These are phyloP conservation scores for Umimayanthus kanabou DNA, from an alignment of 92 coral and sea anemone species.

Conservation along the genomic window DNA sequence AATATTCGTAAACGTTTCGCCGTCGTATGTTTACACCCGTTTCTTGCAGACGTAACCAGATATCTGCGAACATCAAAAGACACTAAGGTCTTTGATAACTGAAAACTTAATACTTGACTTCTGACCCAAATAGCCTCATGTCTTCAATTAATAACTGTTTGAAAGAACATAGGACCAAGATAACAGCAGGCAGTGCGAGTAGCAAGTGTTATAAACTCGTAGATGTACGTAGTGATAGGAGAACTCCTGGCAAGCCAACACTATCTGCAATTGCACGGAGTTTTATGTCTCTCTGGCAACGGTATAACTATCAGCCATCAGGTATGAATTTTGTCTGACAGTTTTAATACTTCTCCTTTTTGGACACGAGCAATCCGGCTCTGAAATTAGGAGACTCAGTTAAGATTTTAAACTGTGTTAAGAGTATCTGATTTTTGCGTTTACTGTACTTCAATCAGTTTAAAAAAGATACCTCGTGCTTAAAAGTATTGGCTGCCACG, in stretches of 20 bases:
- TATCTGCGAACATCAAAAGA: slow-evolving; percentile 11
- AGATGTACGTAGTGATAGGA: background rate
- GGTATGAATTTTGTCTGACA: background rate
- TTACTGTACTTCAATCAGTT: too few relatives aligned
- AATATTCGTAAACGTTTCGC: background rate
- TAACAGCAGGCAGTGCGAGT: background rate
- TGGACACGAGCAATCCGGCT: too few relatives aligned
- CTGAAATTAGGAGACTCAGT: too few relatives aligned
- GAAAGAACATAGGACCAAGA: background rate
- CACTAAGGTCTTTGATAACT: slow-evolving; percentile 32
- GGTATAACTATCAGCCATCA: too few relatives aligned
- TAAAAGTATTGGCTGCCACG: too few relatives aligned
- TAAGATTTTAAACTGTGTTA: too few relatives aligned
- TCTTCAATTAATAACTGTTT: background rate
- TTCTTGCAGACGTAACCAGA: slow-evolving; percentile 20
- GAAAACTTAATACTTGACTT: slow-evolving; percentile 24
- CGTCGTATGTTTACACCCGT: background rate
- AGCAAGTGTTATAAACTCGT: too few relatives aligned
- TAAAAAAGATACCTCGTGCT: too few relatives aligned
- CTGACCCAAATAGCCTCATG: background rate
- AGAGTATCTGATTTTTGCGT: too few relatives aligned
- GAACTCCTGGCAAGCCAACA: background rate
- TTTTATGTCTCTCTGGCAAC: background rate
- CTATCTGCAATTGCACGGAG: background rate
- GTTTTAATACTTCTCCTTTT: too few relatives aligned